Evolutionary conservation across 2,797 vertebrate species (phyloP), one percentile per base, ranked within the genome.

Genomic region (Synanceia verrucosa): DNA sequence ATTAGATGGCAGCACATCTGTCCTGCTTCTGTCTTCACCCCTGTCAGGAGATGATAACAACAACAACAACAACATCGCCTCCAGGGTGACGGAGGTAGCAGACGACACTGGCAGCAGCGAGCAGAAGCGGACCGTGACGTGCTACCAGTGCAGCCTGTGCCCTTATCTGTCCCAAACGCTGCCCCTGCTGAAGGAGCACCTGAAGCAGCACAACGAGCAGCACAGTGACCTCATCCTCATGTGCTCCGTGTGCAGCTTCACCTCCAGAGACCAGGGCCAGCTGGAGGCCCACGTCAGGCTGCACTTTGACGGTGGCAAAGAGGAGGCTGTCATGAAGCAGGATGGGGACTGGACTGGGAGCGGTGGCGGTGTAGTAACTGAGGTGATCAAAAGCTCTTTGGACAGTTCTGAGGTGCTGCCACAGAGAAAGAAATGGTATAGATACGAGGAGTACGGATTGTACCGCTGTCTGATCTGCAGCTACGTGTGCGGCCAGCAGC

Each of bases 401-500:
- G 86, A 79, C 0, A 0, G 13, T 11, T 48, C 69, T 8, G 57
- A 47, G 11, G 84, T 84, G 50, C 68, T 80, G 2, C 64, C 85
- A 11, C 93, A 90, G 6, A 87, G 91, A 73, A 96, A 96, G 76
- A 98, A 97, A n/a, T 99, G 97, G 97, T 99, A 98, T 4, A 97
- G 96, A 0, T 96, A 95, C 0, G 97, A 99, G 81, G 96, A 96
- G 69, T 96, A 96, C 0, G 97, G 97, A 31, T 88, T 97, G 92
- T 99, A 99, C 82, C 95, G 96, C 2, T 99, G 98, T 78, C 89
- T 99, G 39, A 99, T 99, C 43, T 99, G 98, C 83, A 97, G 96
- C 68, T 99, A 99, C 2, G 97, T 97, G 28, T 99, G 98, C 43
- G 95, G 96, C 59, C 98, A 99, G 88, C 98, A 99, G 89, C 91